Conservation (phyloP, 2,888 invertebrate genomes). For the Rugalucina vietnamica region DNA sequence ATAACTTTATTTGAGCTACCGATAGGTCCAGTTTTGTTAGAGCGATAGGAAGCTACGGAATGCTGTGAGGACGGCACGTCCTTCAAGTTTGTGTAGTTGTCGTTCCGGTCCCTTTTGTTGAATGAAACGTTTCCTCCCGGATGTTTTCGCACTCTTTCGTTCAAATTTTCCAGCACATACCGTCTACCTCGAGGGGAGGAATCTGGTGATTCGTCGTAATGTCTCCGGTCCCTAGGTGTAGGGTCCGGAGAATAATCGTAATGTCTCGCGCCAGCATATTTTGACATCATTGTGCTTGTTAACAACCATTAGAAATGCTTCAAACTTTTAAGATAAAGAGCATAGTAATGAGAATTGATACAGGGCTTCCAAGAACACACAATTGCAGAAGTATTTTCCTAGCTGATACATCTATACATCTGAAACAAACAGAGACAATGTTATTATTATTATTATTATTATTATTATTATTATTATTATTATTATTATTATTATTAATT, state of each 20-base stretch:
- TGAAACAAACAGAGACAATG: too few relatives aligned
- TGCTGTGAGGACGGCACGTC: constrained; percentile 36
- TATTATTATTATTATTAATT: too few relatives aligned
- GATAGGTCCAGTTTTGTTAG: constrained; percentile 37
- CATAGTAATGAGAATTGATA: too few relatives aligned
- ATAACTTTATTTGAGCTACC: constrained; percentile 55
- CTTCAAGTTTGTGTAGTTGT: constrained; percentile 31
- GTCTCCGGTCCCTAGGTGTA: constrained; percentile 48
- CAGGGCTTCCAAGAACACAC: too few relatives aligned
- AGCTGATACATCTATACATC: too few relatives aligned
- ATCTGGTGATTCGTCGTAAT: constrained; percentile 36
- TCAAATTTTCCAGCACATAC: constrained; percentile 55
- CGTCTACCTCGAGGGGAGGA: constrained; percentile 49
- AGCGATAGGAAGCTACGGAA: constrained; percentile 33
- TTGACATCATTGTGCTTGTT: constrained; percentile 61
- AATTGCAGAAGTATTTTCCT: too few relatives aligned
- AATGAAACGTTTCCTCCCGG: background rate
- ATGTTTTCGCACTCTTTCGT: constrained; percentile 38
- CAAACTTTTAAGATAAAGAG: too few relatives aligned
- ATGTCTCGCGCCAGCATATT: constrained; percentile 40
- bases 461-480: too few relatives aligned
- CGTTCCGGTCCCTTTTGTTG: constrained; percentile 8
- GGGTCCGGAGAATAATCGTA: constrained; percentile 42
- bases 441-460: too few relatives aligned
- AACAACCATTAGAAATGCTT: too few relatives aligned